A percentile compares a stretch with the other conserved stretches of the same genome.
These are phyloP conservation scores for Ganaspis sp. DNA, from an alignment of 1,140 invertebrate species.

Conservation along the genomic window DNA sequence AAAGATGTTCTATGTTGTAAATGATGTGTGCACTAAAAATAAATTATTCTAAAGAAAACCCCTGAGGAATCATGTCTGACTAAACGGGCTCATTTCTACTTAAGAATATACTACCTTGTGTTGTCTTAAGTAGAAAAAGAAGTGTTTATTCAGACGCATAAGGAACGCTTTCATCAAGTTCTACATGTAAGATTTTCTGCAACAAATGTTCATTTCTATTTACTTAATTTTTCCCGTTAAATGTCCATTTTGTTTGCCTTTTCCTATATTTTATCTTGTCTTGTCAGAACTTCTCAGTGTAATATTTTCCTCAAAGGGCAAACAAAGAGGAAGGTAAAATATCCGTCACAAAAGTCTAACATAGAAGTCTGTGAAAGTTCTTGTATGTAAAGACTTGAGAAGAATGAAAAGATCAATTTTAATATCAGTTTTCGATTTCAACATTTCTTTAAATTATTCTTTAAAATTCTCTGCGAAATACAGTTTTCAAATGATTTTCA, in stretches of 20 bases:
- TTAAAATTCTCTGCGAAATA: not conserved
- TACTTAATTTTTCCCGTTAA: not conserved
- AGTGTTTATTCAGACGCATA: no score
- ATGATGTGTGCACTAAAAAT: no score
- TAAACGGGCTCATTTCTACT: no score
- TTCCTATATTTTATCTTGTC: not conserved
- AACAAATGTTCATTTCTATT: no score
- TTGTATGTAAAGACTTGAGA: not conserved
- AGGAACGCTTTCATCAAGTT: no score
- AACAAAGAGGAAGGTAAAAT: not conserved
- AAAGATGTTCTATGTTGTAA: no score
- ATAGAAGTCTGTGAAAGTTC: slow-evolving; percentile 5
- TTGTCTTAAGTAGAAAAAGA: no score
- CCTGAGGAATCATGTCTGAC: no score
- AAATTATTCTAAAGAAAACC: no score
- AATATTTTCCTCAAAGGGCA: not conserved
- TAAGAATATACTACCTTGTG: no score
- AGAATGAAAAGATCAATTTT: not conserved
- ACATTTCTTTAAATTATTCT: not conserved
- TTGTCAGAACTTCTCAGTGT: not conserved
- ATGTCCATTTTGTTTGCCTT: not conserved
- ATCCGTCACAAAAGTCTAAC: not conserved
- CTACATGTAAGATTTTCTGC: not conserved
- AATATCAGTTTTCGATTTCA: not conserved
- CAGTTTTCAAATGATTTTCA: not conserved